A percentile compares a stretch with the other conserved stretches of the same genome.
Evolutionary conservation across 2,888 invertebrate species (phyloP).

Genomic region (Idaea biselata): DNA sequence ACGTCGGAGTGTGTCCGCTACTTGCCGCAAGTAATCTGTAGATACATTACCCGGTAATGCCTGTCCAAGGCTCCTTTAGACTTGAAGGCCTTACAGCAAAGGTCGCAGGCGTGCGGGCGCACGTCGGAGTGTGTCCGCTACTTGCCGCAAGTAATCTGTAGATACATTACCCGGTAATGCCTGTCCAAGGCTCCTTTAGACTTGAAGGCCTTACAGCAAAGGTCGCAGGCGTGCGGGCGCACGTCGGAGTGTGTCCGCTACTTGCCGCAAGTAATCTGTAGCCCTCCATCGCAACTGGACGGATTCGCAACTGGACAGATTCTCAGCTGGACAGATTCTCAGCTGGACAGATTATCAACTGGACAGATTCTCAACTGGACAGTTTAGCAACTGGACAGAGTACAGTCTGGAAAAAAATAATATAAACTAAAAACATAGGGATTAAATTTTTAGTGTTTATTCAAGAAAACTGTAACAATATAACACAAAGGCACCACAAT

Average conservation of each 20-base stretch:
- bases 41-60: conserved; percentile 54
- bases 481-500: no score
- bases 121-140: conserved; percentile 63
- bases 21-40: conserved; percentile 64
- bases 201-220: conserved; percentile 68
- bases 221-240: conserved; percentile 58
- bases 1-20: conserved; percentile 63
- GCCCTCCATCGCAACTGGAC: no score
- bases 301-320: no score
- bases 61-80: conserved; percentile 64
- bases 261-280: conserved; percentile 64
- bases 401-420: no score
- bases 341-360: no score
- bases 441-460: no score
- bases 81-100: conserved; percentile 68
- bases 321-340: no score
- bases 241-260: conserved; percentile 63
- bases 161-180: conserved; percentile 54
- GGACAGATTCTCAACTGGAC: no score
- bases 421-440: no score
- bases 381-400: no score
- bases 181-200: conserved; percentile 64
- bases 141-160: conserved; percentile 64
- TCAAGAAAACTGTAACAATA: no score
- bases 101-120: conserved; percentile 58